Conservation (phyloP, 2,113 vertebrate genomes). For the Thinocorus orbignyianus region DNA sequence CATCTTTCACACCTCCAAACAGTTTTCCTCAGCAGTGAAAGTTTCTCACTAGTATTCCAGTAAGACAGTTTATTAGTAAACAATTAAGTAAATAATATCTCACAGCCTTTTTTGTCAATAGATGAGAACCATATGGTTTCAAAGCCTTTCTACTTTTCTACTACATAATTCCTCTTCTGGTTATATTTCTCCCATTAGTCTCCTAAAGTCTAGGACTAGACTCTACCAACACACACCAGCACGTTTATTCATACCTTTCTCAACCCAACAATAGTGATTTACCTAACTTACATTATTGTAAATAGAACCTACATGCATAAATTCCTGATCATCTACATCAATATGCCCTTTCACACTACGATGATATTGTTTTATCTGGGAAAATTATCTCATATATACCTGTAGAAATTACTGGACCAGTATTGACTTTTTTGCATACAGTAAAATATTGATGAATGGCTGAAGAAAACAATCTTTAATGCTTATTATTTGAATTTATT, state of each 20-base stretch:
- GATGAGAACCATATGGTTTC: neutral
- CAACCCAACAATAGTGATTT: neutral
- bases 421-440: neutral
- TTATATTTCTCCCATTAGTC: neutral
- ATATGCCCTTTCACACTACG: neutral
- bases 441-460: constrained; percentile 55
- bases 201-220: neutral
- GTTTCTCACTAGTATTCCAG: neutral
- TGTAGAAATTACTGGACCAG: constrained; percentile 9
- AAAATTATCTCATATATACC: neutral
- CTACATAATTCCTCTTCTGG: neutral
- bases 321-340: neutral
- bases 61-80: neutral
- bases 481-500: neutral
- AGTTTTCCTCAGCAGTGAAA: neutral
- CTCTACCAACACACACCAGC: accelerated
- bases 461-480: constrained; percentile 58
- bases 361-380: neutral
- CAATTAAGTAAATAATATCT: neutral
- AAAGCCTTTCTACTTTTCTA: neutral
- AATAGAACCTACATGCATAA: neutral
- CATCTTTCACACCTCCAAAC: neutral
- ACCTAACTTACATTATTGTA: neutral
- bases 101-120: neutral
- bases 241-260: neutral